Base-by-base conservation (phyloP, 2,113 vertebrate genomes). In the Tragelaphus scriptus region DNA sequence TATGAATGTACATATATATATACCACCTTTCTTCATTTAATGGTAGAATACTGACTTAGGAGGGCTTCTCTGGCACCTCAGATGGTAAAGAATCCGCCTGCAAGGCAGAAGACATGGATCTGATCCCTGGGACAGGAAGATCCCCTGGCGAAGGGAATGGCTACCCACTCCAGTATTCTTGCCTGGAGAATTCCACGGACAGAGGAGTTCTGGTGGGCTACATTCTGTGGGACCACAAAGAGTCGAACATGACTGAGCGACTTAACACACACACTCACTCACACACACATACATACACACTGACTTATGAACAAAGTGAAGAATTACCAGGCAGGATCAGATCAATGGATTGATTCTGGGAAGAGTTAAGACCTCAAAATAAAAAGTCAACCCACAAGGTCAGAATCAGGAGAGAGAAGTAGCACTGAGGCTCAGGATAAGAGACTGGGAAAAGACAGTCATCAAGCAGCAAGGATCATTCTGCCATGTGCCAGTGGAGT, bases 181-280 rank as follows among this genome's bases (percentile, higher is more conserved):
- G 68, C 68, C 19, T 40, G 19, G 68, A 71, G 19, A 23, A 71
- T 71, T 40, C 68, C 19, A 40, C 6, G 10, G 68, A 40, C 21
- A 40, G 68, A 71, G 68, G 19, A 40, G n/a, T 71, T 40, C 68
- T 71, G n/a, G n/a, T 71, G 68, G 68, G 68, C 68, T 71, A 40
- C 5, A 40, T 5, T 71, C 68, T 10, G 0, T 13, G n/a, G 68
- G n/a, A 23, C n/a, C n/a, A 23, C n/a, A 71, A 71, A 71, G 68
- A 71, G 68, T 71, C 0, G 0, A n/a, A 40, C 5, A 1, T 12
- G 19, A 40, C 68, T 71, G 19, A 71, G 19, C 0, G 0, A 71
- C 68, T 71, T 71, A 40, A 40, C n/a, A 23, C 10, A 40, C 68
- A 71, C 10, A 71, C 68, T 71, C n/a, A 71, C n/a, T 36, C 19